Base-by-base conservation (phyloP, 2,888 invertebrate species). In the Syrista parreyssii region DNA sequence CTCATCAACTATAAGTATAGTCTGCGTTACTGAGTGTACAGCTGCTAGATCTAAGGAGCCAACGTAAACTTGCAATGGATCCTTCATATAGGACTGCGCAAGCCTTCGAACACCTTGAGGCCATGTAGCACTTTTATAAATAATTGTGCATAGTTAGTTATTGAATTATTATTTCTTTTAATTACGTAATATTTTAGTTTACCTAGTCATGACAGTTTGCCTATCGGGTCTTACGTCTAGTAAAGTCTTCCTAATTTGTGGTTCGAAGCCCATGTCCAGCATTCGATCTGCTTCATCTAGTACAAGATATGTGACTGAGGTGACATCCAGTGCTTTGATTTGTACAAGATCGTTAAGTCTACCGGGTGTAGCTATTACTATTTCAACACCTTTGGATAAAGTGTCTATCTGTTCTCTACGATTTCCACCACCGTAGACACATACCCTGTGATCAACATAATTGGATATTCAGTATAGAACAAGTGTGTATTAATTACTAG, bases 161-260 rank as follows among this genome's bases (percentile, higher is more conserved):
- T 74, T 31, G 23, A 33, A 71, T 76, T 31, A 12, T 55, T 31
- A 76, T 35, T 73, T 33, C 71, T 31, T 74, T 30, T 55, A 73
- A 30, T n/a, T 40, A 68, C 69, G 9, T 55, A 55, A 69, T 76
- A 75, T 75, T 71, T 55, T 69, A 75, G 76, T 31, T 73, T 87
- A 94, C 94, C 96, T 97, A 0, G 98, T 99, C 98, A 99, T 98
- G 0, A 98, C 95, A n/a, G 98, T 98, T 90, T 99, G 98, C 76
- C 98, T 92, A 88, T 97, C 97, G 11, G 98, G 97, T 76, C 97
- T 94, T 33, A 98, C 94, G 87, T 96, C 95, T 79, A 96, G 93
- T 82, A 98, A 92, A 23, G 96, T 95, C 89, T 96, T 96, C 68
- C 96, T 94, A 82, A 99, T 99, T 93, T 95, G 97, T 4, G 96